Conservation (phyloP, 2,797 vertebrate species). For the Sebastes iracundus region DNA sequence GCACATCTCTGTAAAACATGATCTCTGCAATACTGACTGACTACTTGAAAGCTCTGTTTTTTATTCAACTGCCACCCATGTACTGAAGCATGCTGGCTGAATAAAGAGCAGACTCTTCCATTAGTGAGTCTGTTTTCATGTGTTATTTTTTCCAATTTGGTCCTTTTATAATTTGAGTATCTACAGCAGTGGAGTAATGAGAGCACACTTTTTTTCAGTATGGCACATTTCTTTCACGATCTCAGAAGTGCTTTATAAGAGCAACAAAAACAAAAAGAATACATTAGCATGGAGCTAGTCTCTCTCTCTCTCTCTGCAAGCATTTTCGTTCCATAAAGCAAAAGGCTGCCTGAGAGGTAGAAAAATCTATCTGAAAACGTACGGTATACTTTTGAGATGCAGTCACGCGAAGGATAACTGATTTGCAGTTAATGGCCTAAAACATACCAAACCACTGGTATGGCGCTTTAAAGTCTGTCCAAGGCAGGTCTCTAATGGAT, state of each 20-base stretch:
- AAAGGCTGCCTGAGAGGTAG: conserved; percentile 17
- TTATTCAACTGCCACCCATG: neutral
- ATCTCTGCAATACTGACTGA: neutral
- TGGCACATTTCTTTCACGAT: neutral
- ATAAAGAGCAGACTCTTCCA: neutral
- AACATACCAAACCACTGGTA: conserved; percentile 30
- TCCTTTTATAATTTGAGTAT: neutral
- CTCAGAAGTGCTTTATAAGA: neutral
- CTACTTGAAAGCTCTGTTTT: conserved; percentile 13
- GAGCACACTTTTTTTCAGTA: neutral
- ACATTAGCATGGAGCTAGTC: conserved; percentile 14
- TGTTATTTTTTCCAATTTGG: neutral
- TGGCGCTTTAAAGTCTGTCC: conserved; percentile 16
- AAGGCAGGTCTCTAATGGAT: conserved; percentile 34
- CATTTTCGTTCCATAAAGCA: conserved; percentile 31
- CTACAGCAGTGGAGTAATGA: neutral
- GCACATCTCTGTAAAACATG: neutral
- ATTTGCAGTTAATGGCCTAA: conserved; percentile 65
- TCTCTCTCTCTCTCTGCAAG: conserved; percentile 6
- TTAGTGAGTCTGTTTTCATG: neutral
- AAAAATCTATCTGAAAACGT: conserved; percentile 51
- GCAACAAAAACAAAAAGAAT: conserved; percentile 6
- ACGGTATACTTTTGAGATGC: conserved; percentile 26
- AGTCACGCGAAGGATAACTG: conserved; percentile 45
- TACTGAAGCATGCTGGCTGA: neutral